A percentile compares a stretch with the other conserved stretches of the same genome.
Evolutionary conservation across 1,140 invertebrate genomes (phyloP).

Genomic region (Berghia stephanieae): DNA sequence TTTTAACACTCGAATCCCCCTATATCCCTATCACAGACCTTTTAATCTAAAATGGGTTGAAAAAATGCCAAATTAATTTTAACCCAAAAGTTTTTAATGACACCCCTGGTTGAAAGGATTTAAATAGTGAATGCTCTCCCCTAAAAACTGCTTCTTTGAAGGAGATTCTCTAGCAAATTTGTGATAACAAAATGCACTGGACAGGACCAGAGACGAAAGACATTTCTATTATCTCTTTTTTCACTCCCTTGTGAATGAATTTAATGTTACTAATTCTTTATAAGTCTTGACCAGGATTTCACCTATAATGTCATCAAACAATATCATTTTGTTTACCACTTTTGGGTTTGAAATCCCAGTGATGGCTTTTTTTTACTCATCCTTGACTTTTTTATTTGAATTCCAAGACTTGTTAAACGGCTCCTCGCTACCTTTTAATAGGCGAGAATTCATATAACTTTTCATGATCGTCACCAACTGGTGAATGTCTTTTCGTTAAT

Average conservation of each 20-base stretch:
- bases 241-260: too few relatives aligned
- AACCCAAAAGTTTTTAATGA: too few relatives aligned
- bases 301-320: constrained; percentile 9
- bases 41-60: too few relatives aligned
- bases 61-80: too few relatives aligned
- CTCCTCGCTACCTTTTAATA: neutral
- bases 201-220: constrained; percentile 9
- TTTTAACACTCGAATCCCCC: too few relatives aligned
- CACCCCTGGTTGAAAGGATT: too few relatives aligned
- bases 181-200: neutral
- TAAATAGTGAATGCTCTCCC: too few relatives aligned
- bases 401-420: neutral
- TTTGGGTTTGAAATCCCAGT: neutral
- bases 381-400: too few relatives aligned
- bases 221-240: too few relatives aligned
- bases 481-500: constrained; percentile 20
- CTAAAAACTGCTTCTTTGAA: neutral
- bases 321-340: neutral
- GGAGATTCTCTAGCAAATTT: neutral
- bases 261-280: too few relatives aligned
- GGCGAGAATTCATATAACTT: constrained; percentile 3
- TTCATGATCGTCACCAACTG: constrained; percentile 11
- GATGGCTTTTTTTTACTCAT: neutral
- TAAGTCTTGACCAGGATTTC: too few relatives aligned
- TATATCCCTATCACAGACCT: too few relatives aligned